Percentiles rank a stretch among this genome's conserved stretches.
Conservation (phyloP, 2,888 invertebrate species). For the Drosophila quinaria region DNA sequence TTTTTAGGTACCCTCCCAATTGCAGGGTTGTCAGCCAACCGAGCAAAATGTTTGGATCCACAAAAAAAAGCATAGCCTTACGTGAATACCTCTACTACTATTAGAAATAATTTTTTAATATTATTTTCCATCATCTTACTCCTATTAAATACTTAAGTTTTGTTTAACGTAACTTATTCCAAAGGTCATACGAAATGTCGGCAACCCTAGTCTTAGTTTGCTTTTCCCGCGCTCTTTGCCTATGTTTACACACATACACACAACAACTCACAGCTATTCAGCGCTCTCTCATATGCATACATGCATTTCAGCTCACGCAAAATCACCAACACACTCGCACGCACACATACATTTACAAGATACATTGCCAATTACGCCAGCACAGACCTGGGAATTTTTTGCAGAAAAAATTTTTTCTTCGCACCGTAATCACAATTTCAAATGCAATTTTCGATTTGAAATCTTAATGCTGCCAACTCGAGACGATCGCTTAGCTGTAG, state of each 20-base stretch:
- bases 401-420: conserved; percentile 63
- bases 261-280: conserved; percentile 41
- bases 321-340: conserved; percentile 29
- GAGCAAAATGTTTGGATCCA: background rate
- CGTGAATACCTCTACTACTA: background rate
- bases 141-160: background rate
- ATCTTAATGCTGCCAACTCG: conserved; percentile 55
- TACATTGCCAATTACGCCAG: conserved; percentile 71
- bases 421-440: conserved; percentile 70
- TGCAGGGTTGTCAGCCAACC: conserved; percentile 55
- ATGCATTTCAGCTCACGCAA: conserved; percentile 30
- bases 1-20: conserved; percentile 72
- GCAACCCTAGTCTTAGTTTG: conserved; percentile 57
- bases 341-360: conserved; percentile 43
- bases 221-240: conserved; percentile 56
- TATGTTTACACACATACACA: conserved; percentile 41
- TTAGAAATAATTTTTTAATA: background rate
- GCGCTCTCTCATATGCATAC: conserved; percentile 53
- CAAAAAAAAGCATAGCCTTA: background rate
- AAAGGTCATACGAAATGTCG: conserved; percentile 21
- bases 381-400: conserved; percentile 84
- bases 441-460: conserved; percentile 65
- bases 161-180: background rate
- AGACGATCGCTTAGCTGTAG: conserved; percentile 54
- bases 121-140: background rate